These are phyloP conservation scores for Heteropelma amictum DNA, from an alignment of 2,888 invertebrate genomes.

Conservation along the genomic window DNA sequence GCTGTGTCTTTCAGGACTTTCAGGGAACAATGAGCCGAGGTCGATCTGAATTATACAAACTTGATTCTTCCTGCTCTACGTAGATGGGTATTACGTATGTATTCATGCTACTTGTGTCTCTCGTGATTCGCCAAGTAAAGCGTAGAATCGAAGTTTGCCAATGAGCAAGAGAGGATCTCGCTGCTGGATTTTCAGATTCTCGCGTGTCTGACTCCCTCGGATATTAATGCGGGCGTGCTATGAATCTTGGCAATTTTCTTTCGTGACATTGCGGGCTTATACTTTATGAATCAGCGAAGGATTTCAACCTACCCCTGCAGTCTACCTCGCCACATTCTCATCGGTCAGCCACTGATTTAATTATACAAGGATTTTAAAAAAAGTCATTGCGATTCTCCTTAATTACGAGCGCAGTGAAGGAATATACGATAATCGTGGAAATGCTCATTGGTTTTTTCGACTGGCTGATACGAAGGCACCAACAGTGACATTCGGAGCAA, in stretches of 20 bases:
- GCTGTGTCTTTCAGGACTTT: conserved; percentile 18
- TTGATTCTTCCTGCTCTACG: conserved; percentile 30
- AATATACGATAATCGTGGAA: no score
- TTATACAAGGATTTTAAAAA: no score
- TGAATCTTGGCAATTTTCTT: conserved; percentile 32
- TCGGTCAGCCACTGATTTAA: no score
- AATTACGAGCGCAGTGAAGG: no score
- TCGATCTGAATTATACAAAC: conserved; percentile 54
- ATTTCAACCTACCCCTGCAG: no score
- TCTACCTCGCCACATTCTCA: no score
- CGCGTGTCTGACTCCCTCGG: conserved; percentile 33
- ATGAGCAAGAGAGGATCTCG: conserved; percentile 3
- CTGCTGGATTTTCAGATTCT: conserved; percentile 25
- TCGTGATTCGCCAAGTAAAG: conserved; percentile 25
- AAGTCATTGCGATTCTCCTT: no score
- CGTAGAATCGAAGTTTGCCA: conserved; percentile 47
- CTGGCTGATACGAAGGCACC: no score
- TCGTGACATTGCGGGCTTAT: neutral
- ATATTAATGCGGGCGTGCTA: conserved; percentile 41
- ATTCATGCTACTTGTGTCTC: neutral
- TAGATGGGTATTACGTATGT: neutral
- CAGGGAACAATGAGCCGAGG: conserved; percentile 49
- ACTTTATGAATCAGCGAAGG: conserved; percentile 11
- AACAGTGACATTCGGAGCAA: no score
- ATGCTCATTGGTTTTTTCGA: no score